Evolutionary conservation across 2,888 invertebrate species (phyloP), one percentile per base, ranked within the genome.

Genomic region (Andrena fulva): DNA sequence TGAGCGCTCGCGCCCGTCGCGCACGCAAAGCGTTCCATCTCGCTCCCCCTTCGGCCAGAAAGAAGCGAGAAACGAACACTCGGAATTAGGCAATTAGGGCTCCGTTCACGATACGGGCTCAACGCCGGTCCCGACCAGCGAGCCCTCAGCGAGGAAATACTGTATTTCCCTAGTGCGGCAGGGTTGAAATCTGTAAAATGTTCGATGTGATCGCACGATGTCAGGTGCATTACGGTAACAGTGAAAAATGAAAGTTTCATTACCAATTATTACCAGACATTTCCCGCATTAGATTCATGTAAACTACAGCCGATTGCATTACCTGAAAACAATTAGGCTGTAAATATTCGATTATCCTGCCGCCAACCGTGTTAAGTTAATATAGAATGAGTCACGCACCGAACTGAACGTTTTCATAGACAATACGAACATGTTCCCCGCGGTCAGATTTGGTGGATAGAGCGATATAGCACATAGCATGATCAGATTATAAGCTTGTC

Each of bases 361-460:
- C n/a, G n/a, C 31, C 5, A 16, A 48, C 0, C 5, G 10, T 1
- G 2, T 2, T 6, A 0, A 16, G 16, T 35, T 24, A 68, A 2
- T 6, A 24, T 8, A 8, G 20, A 0, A 27, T 10, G 16, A 27
- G n/a, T 54, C 6, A 42, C 68, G 3, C 20, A 74, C 67, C 2
- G 35, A 27, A 35, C 50, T 80, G 77, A 91, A 91, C 31, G 87
- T 88, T 31, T 52, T 80, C n/a, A 90, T 60, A 1, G 91, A 91
- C 10, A 91, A 62, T 56, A 88, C 77, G 1, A 89, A 77, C 74
- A 92, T 84, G 84, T 90, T 92, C 31, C 91, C 91, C 42, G 90
- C 91, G 1, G 90, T 91, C 8, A 92, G 87, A 60, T 82, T 88
- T 2, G 84, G 82, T 2, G 90, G 89, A 75, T 78, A 83, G 59